These are phyloP conservation scores for Thymelicus lineola DNA, from an alignment of 2,888 invertebrate species.

Conservation along the genomic window DNA sequence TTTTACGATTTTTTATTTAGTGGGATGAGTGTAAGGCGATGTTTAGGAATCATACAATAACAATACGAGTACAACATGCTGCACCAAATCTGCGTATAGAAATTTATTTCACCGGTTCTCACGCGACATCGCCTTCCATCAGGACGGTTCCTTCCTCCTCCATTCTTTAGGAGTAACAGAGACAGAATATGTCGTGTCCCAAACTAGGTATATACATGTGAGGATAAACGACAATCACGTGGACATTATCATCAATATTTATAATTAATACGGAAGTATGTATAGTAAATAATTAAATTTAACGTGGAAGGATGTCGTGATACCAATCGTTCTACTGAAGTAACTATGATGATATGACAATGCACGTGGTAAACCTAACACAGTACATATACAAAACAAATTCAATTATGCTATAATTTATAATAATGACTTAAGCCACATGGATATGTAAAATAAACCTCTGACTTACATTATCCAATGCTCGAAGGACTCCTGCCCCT, in stretches of 20 bases:
- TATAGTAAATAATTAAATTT: too few species aligned
- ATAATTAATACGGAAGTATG: too few species aligned
- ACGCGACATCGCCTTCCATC: neutral
- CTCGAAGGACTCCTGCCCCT: neutral
- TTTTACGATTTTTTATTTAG: conserved; percentile 68
- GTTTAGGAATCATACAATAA: conserved; percentile 13
- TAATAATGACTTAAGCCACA: conserved; percentile 1
- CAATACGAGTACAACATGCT: neutral
- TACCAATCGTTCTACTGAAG: too few species aligned
- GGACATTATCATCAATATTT: too few species aligned
- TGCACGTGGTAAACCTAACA: neutral
- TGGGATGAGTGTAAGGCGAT: conserved; percentile 49
- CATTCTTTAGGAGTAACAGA: conserved; percentile 10
- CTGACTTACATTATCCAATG: neutral
- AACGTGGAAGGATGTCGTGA: too few species aligned
- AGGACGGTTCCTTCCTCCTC: neutral
- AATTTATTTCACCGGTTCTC: conserved; percentile 61
- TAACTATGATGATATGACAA: neutral
- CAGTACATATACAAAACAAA: neutral
- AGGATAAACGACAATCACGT: neutral
- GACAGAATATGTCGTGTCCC: neutral
- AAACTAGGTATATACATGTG: neutral
- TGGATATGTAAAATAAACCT: neutral
- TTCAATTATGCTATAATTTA: neutral
- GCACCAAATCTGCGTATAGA: conserved; percentile 59